phyloP scores from a whole-genome alignment of 2,797 vertebrate species.

The Tangara arthus region DNA sequence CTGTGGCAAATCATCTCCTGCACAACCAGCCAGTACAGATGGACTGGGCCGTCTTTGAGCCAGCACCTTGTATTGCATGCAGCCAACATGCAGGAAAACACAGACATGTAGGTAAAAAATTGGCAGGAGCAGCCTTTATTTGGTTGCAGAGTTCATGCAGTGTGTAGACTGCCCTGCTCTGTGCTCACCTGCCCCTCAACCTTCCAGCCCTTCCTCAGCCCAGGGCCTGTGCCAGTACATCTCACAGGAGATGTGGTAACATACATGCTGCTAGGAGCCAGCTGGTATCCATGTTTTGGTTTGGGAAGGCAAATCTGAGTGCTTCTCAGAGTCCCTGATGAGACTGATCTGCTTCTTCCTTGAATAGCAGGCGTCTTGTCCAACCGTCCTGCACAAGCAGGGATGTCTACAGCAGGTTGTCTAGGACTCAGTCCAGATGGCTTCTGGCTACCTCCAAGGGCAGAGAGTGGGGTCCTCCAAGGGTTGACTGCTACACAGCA shows the following conservation, averaged over 20 bases:
- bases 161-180: neutral
- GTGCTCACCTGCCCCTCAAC: neutral
- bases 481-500: neutral
- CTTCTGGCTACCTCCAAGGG: neutral
- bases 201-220: neutral
- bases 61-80: neutral
- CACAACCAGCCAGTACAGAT: neutral
- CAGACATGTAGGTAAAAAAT: neutral
- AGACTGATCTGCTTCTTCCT: neutral
- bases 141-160: neutral
- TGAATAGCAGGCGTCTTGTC: neutral
- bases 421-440: neutral
- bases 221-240: accelerated
- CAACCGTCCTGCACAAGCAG: neutral
- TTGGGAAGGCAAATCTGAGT: neutral
- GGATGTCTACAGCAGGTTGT: neutral
- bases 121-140: neutral
- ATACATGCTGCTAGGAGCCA: neutral
- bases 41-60: neutral
- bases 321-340: neutral
- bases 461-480: neutral
- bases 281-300: neutral
- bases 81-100: neutral
- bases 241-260: neutral
- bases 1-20: neutral